These are phyloP conservation scores for Drosophila planitibia DNA, from an alignment of 2,888 invertebrate species.

Conservation along the genomic window DNA sequence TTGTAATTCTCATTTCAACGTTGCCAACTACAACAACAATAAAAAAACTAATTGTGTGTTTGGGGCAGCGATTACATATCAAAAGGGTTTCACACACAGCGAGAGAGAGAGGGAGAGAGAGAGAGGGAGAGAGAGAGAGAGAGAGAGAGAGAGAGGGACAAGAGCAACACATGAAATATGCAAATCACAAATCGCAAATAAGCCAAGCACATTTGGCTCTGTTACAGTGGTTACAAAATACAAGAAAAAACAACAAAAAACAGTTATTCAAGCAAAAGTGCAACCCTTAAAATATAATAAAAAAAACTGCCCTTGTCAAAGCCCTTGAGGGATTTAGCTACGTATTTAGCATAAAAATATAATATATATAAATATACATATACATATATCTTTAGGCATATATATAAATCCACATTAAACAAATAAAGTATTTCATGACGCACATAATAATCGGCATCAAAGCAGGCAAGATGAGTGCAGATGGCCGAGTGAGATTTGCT, in stretches of 20 bases:
- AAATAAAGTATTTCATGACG: slow-evolving; percentile 44
- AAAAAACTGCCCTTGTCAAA: background rate
- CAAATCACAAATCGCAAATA: slow-evolving; percentile 71
- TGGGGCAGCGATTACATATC: slow-evolving; percentile 35
- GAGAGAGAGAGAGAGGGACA: background rate
- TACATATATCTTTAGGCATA: background rate
- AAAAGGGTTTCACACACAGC: slow-evolving; percentile 23
- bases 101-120: background rate
- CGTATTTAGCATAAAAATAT: slow-evolving; percentile 49
- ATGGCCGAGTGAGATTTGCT: slow-evolving; percentile 60
- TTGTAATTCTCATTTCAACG: slow-evolving; percentile 58
- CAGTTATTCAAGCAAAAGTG: slow-evolving; percentile 21
- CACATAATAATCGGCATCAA: slow-evolving; percentile 44
- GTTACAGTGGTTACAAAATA: slow-evolving; percentile 40
- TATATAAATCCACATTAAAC: slow-evolving; percentile 12
- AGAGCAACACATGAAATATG: slow-evolving; percentile 56
- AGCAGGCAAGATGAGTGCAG: slow-evolving; percentile 53
- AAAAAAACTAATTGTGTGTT: slow-evolving; percentile 53
- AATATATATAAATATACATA: slow-evolving; percentile 20
- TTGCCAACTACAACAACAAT: background rate
- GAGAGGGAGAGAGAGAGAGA: background rate
- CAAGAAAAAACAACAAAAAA: background rate
- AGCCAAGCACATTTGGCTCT: slow-evolving; percentile 65
- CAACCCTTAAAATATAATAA: slow-evolving; percentile 56
- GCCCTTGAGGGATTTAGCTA: slow-evolving; percentile 31